Base-by-base conservation (phyloP, 1,140 invertebrate species). In the Cydia splendana region DNA sequence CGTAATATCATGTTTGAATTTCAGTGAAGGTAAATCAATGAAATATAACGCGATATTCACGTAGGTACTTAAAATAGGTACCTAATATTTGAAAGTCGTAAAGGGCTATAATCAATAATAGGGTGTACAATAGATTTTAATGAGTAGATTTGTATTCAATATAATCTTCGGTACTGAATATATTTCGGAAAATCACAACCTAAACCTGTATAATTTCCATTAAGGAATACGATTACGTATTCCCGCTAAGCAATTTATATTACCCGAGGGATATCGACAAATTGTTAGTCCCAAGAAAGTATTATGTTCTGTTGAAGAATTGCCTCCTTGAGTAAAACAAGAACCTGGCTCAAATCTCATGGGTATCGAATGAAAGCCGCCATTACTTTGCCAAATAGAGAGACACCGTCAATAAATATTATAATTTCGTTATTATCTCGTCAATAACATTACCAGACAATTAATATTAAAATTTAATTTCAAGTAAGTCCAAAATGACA, bases 241-340 rank as follows among this genome's bases (percentile, higher is more conserved):
- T 71, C 67, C 34, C 67, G 30, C 45, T 71, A 71, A 71, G 67
- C 30, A 71, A 71, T 71, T 71, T 71, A 71, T 71, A 71, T 18
- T 71, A 20, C 67, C 38, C 67, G 34, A 18, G 67, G 67, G 67
- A 38, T 71, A 71, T 71, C 34, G 67, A 71, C 34, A 71, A 71
- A 71, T 42, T 71, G 30, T 42, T 71, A 71, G 67, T 45, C 67
- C 67, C 67, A 71, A 71, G 67, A 18, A 71, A 38, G 67, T 71
- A 71, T 38, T 71, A 71, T 38, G 67, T 38, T 38, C 67, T 71
- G 34, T 18, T 71, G 67, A 71, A 38, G 67, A 42, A 71, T 45
- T 20, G 67, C n/a, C 34, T 45, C 67, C 67, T 71, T 38, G 12
- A 71, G 67, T 45, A 71, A 38, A 71, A 71, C 67, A 71, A 62